Evolutionary conservation across 2,888 invertebrate species (phyloP).

Genomic region (Drosophila nigricruria): DNA sequence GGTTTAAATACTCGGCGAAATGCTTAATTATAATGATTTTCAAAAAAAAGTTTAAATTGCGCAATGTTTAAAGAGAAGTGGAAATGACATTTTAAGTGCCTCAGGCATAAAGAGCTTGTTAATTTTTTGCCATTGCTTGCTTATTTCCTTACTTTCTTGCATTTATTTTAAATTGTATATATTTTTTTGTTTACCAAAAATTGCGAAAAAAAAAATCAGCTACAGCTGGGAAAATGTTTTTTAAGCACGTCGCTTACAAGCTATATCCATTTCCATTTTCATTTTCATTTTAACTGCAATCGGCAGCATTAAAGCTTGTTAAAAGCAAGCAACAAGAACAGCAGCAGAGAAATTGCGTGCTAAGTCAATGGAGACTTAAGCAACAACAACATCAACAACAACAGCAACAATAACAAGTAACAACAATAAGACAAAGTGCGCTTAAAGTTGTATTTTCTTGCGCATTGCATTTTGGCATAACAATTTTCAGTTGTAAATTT

Average conservation of each 20-base stretch:
- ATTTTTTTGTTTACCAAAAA: slow-evolving; percentile 33
- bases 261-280: slow-evolving; percentile 63
- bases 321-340: slow-evolving; percentile 39
- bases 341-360: slow-evolving; percentile 60
- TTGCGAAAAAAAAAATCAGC: slow-evolving; percentile 33
- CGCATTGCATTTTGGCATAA: slow-evolving; percentile 53
- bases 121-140: slow-evolving; percentile 25
- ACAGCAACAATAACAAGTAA: slow-evolving; percentile 7
- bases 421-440: slow-evolving; percentile 47
- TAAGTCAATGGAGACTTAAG: slow-evolving; percentile 48
- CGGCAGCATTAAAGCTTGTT: slow-evolving; percentile 68
- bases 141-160: slow-evolving; percentile 25
- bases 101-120: slow-evolving; percentile 53
- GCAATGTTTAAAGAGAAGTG: slow-evolving; percentile 21
- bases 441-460: slow-evolving; percentile 46
- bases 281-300: slow-evolving; percentile 68
- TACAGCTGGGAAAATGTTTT: slow-evolving; percentile 49
- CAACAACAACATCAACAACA: slow-evolving; percentile 12
- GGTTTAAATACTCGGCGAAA: slow-evolving; percentile 13
- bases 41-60: slow-evolving; percentile 6
- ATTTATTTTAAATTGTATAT: background rate
- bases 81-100: slow-evolving; percentile 54
- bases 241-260: slow-evolving; percentile 73
- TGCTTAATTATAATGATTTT: slow-evolving; percentile 31
- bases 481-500: slow-evolving; percentile 59